Base-by-base conservation (phyloP, 2,888 invertebrate genomes). In the Aradus depressus region DNA sequence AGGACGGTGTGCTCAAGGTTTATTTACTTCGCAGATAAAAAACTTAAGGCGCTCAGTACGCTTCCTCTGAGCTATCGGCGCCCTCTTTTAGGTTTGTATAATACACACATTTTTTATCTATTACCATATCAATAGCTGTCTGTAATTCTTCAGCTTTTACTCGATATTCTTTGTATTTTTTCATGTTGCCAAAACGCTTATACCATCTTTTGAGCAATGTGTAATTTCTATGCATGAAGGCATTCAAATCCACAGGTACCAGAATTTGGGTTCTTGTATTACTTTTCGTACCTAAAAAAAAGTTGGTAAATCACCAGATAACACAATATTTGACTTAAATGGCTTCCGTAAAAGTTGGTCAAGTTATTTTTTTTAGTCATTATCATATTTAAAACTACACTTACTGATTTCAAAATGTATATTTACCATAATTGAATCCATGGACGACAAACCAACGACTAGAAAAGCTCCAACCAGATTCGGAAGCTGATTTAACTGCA, bases 381-480 rank as follows among this genome's bases (percentile, higher is more conserved):
- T n/a, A n/a, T n/a, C n/a, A n/a, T n/a, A n/a, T n/a, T n/a, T n/a
- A n/a, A n/a, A n/a, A n/a, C n/a, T n/a, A n/a, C n/a, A n/a, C n/a
- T n/a, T n/a, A n/a, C n/a, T n/a, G n/a, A n/a, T n/a, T n/a, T n/a
- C n/a, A n/a, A n/a, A n/a, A n/a, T n/a, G n/a, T n/a, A n/a, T n/a
- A n/a, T n/a, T 12, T 47, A 50, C 55, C 55, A 45, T 50, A 28
- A 18, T 55, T 50, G 23, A 25, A 35, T 1, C 77, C 78, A 26
- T 53, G 44, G 39, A 72, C 68, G 50, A 79, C 71, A 61, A 85
- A 78, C 89, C 89, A 90, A 18, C 89, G 75, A 1, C 79, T 75
- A 3, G 85, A 84, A 66, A 88, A 90, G 63, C 90, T 90, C 87
- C 86, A 88, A 1, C 91, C 91, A 34, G 83, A 83, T 67, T 90